phyloP scores from a whole-genome alignment of 2,888 invertebrate genomes.

The Euplagia quadripunctaria region DNA sequence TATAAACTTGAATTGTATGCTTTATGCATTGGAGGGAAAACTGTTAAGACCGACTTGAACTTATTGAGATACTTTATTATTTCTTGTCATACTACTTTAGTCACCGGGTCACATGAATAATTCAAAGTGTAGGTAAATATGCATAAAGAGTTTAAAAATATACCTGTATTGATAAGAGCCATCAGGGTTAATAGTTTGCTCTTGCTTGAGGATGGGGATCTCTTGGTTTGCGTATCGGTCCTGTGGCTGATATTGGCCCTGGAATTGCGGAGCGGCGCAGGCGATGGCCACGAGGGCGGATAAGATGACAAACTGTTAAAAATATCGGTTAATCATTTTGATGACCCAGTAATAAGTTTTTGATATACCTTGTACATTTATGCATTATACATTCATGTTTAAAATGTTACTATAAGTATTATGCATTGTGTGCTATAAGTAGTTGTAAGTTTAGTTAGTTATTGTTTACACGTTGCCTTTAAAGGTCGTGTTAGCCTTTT shows the following conservation, averaged over 20 bases:
- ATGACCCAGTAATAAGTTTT: neutral
- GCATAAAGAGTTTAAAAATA: conserved; percentile 13
- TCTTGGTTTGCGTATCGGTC: conserved; percentile 53
- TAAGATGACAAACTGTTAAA: conserved; percentile 74
- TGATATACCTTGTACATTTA: no score
- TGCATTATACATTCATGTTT: no score
- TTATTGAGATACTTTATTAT: neutral
- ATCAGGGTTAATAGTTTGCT: conserved; percentile 86
- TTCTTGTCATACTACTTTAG: neutral
- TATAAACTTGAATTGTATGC: neutral
- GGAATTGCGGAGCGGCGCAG: conserved; percentile 74
- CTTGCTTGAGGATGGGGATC: conserved; percentile 89
- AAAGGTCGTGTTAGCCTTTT: no score
- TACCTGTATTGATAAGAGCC: conserved; percentile 89
- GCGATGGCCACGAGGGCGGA: conserved; percentile 74
- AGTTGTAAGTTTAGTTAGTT: no score
- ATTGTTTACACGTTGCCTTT: no score
- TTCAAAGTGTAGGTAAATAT: neutral
- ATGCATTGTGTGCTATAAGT: no score
- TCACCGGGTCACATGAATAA: neutral
- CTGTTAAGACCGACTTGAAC: neutral
- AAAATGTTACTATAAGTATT: no score
- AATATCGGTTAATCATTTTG: neutral
- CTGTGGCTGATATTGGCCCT: conserved; percentile 60
- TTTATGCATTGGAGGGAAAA: neutral